Percentiles rank a stretch among this genome's conserved stretches.
Evolutionary conservation across 2,113 vertebrate genomes (phyloP).

Genomic region (Ancistrus triradiatus): DNA sequence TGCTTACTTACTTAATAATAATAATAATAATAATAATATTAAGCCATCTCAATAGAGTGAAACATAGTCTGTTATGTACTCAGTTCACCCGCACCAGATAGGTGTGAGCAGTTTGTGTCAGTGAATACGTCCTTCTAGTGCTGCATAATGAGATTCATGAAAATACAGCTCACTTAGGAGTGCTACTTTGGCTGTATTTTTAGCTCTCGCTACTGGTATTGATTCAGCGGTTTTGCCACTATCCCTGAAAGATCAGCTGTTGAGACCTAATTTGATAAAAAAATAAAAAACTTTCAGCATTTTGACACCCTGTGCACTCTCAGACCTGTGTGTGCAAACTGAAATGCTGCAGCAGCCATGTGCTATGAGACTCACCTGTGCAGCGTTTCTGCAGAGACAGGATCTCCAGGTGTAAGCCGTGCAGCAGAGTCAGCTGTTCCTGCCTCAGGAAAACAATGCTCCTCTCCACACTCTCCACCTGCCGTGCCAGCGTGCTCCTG

Average conservation of each 20-base stretch:
- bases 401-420: constrained; percentile 92
- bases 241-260: not conserved
- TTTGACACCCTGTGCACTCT: not conserved
- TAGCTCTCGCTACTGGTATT: no score
- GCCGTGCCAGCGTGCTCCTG: constrained; percentile 78
- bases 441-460: constrained; percentile 88
- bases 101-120: no score
- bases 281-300: not conserved
- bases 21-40: no score
- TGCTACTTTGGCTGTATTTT: no score
- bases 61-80: no score
- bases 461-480: constrained; percentile 87
- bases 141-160: no score
- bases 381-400: constrained; percentile 92
- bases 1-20: no score
- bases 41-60: no score
- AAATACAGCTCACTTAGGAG: no score
- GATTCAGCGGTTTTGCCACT: no score
- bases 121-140: no score
- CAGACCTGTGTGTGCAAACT: not conserved
- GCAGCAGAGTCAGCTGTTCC: constrained; percentile 88
- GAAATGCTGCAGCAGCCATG: not conserved
- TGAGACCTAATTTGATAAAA: not conserved
- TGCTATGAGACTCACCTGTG: constrained; percentile 71
- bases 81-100: no score